Conservation (phyloP, 1,140 invertebrate genomes). For the Aphelenchoides avenae region DNA sequence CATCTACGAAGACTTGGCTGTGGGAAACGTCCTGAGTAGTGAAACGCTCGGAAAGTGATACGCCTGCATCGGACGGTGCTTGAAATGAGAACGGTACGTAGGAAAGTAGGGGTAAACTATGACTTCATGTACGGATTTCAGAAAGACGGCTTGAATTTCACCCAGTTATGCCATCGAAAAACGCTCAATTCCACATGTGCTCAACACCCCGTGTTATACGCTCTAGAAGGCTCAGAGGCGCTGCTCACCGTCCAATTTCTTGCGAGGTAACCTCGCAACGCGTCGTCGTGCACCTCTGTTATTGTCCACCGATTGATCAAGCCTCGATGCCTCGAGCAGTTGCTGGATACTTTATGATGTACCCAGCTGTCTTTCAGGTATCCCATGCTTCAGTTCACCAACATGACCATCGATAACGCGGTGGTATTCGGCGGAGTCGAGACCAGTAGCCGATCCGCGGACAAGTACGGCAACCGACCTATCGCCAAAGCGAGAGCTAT, state of each 20-base stretch:
- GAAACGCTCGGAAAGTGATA: constrained; percentile 19
- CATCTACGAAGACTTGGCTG: constrained; percentile 33
- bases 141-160: constrained; percentile 29
- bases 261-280: constrained; percentile 11
- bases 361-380: constrained; percentile 41
- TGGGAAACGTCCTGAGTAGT: constrained; percentile 21
- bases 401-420: constrained; percentile 48
- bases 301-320: too few species aligned
- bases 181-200: constrained; percentile 20
- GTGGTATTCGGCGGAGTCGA: constrained; percentile 43
- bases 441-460: constrained; percentile 8
- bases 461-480: constrained; percentile 39
- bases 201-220: constrained; percentile 40
- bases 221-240: constrained; percentile 33
- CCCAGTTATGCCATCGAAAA: constrained; percentile 21
- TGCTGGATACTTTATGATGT: too few species aligned
- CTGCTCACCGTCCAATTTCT: constrained; percentile 18
- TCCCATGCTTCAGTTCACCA: constrained; percentile 38
- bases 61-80: constrained; percentile 22
- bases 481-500: constrained; percentile 37
- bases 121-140: constrained; percentile 10
- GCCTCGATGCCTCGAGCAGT: too few species aligned
- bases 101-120: not conserved
- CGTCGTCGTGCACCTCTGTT: too few species aligned
- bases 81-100: constrained; percentile 2